phyloP scores from a whole-genome alignment of 2,888 invertebrate genomes.

The Scaptomyza flava region DNA sequence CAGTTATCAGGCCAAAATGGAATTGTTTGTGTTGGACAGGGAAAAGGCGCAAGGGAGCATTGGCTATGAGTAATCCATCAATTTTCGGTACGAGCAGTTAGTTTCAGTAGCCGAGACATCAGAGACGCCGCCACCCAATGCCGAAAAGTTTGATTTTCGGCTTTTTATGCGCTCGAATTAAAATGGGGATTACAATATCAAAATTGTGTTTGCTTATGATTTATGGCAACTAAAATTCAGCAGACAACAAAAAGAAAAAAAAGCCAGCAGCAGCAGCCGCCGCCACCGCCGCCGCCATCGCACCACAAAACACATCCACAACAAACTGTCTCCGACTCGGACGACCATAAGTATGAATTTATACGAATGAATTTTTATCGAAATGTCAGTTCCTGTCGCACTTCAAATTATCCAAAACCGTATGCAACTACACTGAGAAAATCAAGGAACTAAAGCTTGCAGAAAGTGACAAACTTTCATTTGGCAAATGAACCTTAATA shows the following conservation, averaged over 20 bases:
- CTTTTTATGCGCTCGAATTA: conserved; percentile 81
- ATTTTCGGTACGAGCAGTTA: conserved; percentile 71
- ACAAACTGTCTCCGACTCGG: conserved; percentile 12
- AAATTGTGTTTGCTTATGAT: conserved; percentile 80
- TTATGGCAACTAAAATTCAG: conserved; percentile 67
- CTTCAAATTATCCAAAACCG: conserved; percentile 26
- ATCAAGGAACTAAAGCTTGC: background rate
- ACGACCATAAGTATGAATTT: conserved; percentile 12
- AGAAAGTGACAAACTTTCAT: no score
- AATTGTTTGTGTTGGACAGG: conserved; percentile 25
- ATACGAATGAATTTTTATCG: conserved; percentile 13
- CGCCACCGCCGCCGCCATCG: background rate
- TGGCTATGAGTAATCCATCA: conserved; percentile 72
- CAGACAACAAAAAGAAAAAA: conserved; percentile 27
- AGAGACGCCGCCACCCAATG: conserved; percentile 76
- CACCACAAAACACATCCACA: conserved; percentile 26
- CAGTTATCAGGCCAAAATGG: conserved; percentile 54
- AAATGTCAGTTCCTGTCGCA: conserved; percentile 20
- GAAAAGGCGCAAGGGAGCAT: conserved; percentile 3
- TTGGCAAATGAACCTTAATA: no score
- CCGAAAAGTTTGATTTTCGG: conserved; percentile 81
- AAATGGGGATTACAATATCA: conserved; percentile 82
- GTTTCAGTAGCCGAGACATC: conserved; percentile 69
- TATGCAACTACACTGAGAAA: background rate
- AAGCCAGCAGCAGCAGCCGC: conserved; percentile 37